phyloP scores from a whole-genome alignment of 2,113 vertebrate species.

The Sebastes fasciatus region DNA sequence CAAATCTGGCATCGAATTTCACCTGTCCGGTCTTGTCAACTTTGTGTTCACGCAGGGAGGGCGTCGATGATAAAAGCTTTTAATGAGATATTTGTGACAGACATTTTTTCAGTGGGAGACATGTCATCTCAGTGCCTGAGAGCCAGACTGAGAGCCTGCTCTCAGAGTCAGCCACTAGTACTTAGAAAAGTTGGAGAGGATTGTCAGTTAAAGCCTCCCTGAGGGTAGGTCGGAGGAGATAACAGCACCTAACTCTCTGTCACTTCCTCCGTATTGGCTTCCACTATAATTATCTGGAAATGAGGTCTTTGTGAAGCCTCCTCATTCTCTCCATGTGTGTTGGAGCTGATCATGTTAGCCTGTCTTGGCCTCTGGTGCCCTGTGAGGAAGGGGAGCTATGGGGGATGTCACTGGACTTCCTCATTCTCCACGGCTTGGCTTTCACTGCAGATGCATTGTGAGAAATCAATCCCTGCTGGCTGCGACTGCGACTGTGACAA shows the following conservation, averaged over 20 bases:
- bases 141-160: constrained; percentile 44
- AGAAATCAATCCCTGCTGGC: constrained; percentile 62
- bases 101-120: constrained; percentile 27
- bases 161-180: constrained; percentile 35
- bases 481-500: constrained; percentile 42
- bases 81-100: constrained; percentile 27
- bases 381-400: constrained; percentile 8
- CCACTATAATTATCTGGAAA: constrained; percentile 78
- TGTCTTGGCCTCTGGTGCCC: constrained; percentile 36
- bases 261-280: constrained; percentile 74
- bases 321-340: background rate
- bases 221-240: constrained; percentile 59
- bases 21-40: constrained; percentile 43
- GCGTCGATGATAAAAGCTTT: constrained; percentile 34
- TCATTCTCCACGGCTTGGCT: constrained; percentile 51
- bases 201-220: constrained; percentile 60
- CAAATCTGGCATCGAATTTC: constrained; percentile 40
- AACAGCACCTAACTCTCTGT: constrained; percentile 62
- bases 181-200: constrained; percentile 40
- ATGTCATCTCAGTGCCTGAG: constrained; percentile 46
- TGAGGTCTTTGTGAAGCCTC: constrained; percentile 48
- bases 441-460: constrained; percentile 53
- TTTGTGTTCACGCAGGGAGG: constrained; percentile 22
- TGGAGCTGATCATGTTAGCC: constrained; percentile 31
- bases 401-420: constrained; percentile 42